phyloP scores from a whole-genome alignment of 92 coral and sea anemone genomes.

The Montipora capitata region DNA sequence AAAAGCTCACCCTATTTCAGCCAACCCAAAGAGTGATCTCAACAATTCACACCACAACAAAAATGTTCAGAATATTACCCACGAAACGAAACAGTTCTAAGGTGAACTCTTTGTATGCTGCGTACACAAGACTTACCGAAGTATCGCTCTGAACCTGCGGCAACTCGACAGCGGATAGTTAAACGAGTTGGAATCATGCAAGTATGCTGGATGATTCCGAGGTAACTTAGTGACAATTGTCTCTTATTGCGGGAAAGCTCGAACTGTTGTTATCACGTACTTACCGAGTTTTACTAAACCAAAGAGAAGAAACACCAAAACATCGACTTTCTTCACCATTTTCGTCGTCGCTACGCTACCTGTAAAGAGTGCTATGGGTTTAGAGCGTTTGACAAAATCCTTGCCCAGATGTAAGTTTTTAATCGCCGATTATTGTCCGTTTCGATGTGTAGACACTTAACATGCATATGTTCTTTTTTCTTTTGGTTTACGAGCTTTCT shows the following conservation, averaged over 20 bases:
- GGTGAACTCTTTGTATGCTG: background rate
- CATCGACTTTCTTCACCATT: background rate
- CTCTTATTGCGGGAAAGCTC: background rate
- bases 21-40: no score
- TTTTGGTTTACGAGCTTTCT: background rate
- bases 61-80: no score
- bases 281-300: slow-evolving; percentile 7
- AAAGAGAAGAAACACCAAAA: background rate
- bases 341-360: background rate
- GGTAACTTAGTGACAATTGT: background rate
- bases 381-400: background rate
- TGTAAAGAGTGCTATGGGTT: background rate
- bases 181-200: background rate
- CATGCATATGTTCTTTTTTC: background rate
- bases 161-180: background rate
- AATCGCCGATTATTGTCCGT: background rate
- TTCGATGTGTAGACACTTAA: background rate
- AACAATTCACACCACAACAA: no score
- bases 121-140: no score
- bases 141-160: background rate
- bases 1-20: no score
- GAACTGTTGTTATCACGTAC: background rate
- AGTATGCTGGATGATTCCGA: background rate
- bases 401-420: background rate
- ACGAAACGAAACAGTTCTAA: no score